Evolutionary conservation across 2,888 invertebrate genomes (phyloP).

Genomic region (Odontothrips loti): DNA sequence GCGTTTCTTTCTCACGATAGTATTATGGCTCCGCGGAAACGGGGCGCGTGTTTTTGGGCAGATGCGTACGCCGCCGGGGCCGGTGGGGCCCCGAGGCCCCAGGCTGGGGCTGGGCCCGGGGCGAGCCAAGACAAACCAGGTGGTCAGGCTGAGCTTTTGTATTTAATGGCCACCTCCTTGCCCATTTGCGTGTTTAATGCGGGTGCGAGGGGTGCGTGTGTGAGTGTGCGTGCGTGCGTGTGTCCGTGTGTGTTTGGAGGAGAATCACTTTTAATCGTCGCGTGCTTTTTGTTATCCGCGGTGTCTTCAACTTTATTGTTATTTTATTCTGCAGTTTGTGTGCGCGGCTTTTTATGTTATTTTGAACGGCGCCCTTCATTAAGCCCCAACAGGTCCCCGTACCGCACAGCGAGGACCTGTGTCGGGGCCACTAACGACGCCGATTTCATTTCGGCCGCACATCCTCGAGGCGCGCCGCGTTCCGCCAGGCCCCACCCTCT

Average conservation of each 20-base stretch:
- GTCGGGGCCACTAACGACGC: conserved; percentile 7
- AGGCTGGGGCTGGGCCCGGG: too few species aligned
- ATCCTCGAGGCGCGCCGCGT: neutral
- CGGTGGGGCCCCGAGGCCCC: too few species aligned
- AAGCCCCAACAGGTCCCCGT: neutral
- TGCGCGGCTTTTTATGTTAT: neutral
- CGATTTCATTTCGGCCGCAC: neutral
- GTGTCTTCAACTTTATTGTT: neutral
- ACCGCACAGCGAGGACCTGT: too few species aligned
- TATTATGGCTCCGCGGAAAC: neutral
- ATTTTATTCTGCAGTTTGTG: neutral
- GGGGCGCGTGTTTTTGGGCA: neutral
- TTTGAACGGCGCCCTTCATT: neutral
- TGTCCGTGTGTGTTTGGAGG: neutral
- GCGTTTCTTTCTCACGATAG: too few species aligned
- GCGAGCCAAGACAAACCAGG: too few species aligned
- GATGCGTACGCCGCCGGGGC: neutral
- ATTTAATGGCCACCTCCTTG: neutral
- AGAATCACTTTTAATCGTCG: conserved; percentile 16
- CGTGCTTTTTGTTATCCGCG: neutral
- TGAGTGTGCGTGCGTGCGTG: neutral
- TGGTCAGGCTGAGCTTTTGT: too few species aligned
- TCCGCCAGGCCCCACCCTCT: too few species aligned
- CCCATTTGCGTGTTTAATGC: conserved; percentile 3
- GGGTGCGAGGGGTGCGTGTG: neutral